Conservation (phyloP, 2,888 invertebrate genomes). For the Nemoura dubitans region DNA sequence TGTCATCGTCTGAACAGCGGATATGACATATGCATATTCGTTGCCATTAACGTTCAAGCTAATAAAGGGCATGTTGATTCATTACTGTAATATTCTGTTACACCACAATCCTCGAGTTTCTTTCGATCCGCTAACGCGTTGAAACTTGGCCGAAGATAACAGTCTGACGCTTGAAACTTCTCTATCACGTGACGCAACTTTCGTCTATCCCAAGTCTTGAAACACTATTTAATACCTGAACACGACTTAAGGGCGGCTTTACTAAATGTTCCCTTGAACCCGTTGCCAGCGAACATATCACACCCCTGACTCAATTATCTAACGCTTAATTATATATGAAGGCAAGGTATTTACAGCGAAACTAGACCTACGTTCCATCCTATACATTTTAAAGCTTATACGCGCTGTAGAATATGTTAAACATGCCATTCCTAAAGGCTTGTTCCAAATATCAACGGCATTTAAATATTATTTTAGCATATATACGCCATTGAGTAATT, state of each 20-base stretch:
- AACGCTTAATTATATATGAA: slow-evolving; percentile 35
- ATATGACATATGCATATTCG: slow-evolving; percentile 7
- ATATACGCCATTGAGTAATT: too few species aligned
- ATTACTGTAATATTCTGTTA: slow-evolving; percentile 26
- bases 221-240: slow-evolving; percentile 29
- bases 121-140: neutral
- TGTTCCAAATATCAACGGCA: too few species aligned
- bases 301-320: slow-evolving; percentile 29
- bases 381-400: neutral
- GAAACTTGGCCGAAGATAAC: slow-evolving; percentile 19
- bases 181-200: neutral
- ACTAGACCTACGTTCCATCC: neutral
- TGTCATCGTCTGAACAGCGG: neutral
- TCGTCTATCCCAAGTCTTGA: neutral
- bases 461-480: too few species aligned
- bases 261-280: slow-evolving; percentile 30
- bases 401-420: too few species aligned
- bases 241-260: slow-evolving; percentile 15
- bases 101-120: neutral
- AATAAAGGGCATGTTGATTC: slow-evolving; percentile 23
- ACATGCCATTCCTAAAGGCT: too few species aligned
- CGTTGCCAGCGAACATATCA: slow-evolving; percentile 16
- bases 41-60: neutral
- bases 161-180: slow-evolving; percentile 22
- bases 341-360: slow-evolving; percentile 19